Conservation (phyloP, 2,113 vertebrate species). For the Boleophthalmus pectinirostris region DNA sequence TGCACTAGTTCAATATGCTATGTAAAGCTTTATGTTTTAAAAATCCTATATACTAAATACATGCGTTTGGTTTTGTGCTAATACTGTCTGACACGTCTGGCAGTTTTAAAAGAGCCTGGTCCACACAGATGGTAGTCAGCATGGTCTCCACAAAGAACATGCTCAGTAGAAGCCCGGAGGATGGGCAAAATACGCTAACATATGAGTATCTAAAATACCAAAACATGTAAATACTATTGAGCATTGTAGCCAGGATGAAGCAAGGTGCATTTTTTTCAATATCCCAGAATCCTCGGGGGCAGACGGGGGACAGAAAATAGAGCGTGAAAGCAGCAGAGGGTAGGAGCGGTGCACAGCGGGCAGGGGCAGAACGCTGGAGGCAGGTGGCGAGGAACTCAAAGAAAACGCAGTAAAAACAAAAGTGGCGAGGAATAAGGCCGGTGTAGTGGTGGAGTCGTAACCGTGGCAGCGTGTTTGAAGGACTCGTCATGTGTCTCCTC, state of each 20-base stretch:
- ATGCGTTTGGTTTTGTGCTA: not conserved
- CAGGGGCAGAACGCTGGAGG: conserved; percentile 51
- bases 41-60: not conserved
- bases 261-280: conserved; percentile 22
- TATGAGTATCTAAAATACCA: conserved; percentile 31
- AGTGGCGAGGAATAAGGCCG: conserved; percentile 29
- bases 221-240: conserved; percentile 30
- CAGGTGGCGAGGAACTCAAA: conserved; percentile 37
- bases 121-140: conserved; percentile 65
- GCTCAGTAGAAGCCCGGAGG: conserved; percentile 25
- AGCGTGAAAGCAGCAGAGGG: conserved; percentile 49
- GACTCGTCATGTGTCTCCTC: conserved; percentile 51
- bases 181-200: conserved; percentile 45
- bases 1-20: not conserved
- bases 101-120: conserved; percentile 21
- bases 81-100: not conserved
- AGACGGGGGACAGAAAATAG: conserved; percentile 49
- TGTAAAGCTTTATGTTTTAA: not conserved
- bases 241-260: conserved; percentile 38
- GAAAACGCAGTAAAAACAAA: conserved; percentile 44
- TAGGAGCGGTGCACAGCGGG: conserved; percentile 44
- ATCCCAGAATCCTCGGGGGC: conserved; percentile 30
- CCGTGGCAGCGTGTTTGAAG: conserved; percentile 45
- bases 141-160: conserved; percentile 47
- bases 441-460: conserved; percentile 58